phyloP scores from a whole-genome alignment of 1,140 invertebrate genomes.

The Zaprionus taronus region DNA sequence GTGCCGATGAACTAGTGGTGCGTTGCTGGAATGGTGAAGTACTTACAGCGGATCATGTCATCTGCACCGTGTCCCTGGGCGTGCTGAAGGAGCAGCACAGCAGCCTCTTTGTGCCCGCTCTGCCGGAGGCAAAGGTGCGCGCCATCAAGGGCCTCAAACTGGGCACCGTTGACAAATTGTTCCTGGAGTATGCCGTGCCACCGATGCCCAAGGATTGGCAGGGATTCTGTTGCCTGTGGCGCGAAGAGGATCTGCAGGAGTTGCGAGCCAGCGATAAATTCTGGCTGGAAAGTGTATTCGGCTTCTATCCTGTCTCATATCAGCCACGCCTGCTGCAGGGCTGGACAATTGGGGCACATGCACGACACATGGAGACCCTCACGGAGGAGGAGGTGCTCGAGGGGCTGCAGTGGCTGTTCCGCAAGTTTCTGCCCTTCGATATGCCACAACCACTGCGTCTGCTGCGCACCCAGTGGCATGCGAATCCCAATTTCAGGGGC shows the following conservation, averaged over 20 bases:
- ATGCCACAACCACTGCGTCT: conserved; percentile 57
- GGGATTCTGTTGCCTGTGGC: conserved; percentile 86
- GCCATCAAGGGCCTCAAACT: conserved; percentile 88
- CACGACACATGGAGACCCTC: conserved; percentile 86
- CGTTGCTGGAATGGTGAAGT: conserved; percentile 87
- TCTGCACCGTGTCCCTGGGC: conserved; percentile 89
- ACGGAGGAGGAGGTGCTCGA: conserved; percentile 85
- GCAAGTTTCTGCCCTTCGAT: conserved; percentile 79
- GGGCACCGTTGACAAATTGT: conserved; percentile 91
- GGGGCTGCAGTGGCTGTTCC: conserved; percentile 84
- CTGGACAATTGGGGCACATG: conserved; percentile 87
- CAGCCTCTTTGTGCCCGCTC: conserved; percentile 87
- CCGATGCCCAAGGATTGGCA: conserved; percentile 87
- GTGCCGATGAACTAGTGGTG: conserved; percentile 69
- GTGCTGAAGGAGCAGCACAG: conserved; percentile 88
- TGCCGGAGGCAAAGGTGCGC: conserved; percentile 87
- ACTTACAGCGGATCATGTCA: conserved; percentile 87
- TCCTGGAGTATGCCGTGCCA: conserved; percentile 87
- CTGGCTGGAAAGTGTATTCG: conserved; percentile 88
- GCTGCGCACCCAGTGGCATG: conserved; percentile 86
- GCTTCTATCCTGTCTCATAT: conserved; percentile 88
- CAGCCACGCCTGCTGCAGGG: conserved; percentile 89
- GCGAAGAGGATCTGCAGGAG: conserved; percentile 82
- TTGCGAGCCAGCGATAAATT: conserved; percentile 65
- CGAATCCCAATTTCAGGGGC: conserved; percentile 88